A percentile compares a stretch with the other conserved stretches of the same genome.
Conservation (phyloP, 2,113 vertebrate species). For the Larimichthys crocea region DNA sequence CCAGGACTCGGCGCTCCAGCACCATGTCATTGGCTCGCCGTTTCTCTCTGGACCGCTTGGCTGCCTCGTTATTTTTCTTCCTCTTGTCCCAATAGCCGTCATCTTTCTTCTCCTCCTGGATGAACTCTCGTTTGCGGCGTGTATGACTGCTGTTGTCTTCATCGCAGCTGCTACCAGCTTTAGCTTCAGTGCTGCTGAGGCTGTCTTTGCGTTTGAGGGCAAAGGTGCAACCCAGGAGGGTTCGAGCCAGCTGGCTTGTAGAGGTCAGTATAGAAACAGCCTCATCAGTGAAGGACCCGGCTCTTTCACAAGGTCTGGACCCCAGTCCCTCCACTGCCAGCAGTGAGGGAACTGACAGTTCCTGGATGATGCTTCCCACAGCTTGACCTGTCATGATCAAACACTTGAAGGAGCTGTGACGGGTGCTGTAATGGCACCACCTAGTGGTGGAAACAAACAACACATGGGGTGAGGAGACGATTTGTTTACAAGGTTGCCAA, state of each 20-base stretch:
- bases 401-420: slow-evolving; percentile 5
- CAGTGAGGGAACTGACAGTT: slow-evolving; percentile 47
- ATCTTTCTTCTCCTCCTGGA: slow-evolving; percentile 84
- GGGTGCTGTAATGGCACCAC: slow-evolving; percentile 62
- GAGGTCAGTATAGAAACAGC: slow-evolving; percentile 80
- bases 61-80: slow-evolving; percentile 88
- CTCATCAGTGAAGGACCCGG: slow-evolving; percentile 78
- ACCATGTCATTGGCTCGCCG: slow-evolving; percentile 85
- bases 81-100: slow-evolving; percentile 89
- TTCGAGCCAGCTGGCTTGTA: slow-evolving; percentile 79
- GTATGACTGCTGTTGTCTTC: slow-evolving; percentile 42
- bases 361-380: slow-evolving; percentile 46
- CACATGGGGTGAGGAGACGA: background rate
- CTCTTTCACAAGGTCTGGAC: slow-evolving; percentile 19
- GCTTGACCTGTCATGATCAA: slow-evolving; percentile 65
- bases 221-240: slow-evolving; percentile 72
- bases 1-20: slow-evolving; percentile 84
- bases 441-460: slow-evolving; percentile 66
- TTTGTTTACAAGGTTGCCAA: slow-evolving; percentile 36
- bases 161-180: slow-evolving; percentile 46
- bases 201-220: slow-evolving; percentile 62
- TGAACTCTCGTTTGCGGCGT: slow-evolving; percentile 84
- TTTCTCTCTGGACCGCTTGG: slow-evolving; percentile 87
- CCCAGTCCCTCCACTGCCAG: slow-evolving; percentile 41
- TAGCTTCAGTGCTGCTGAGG: slow-evolving; percentile 4